Evolutionary conservation across 1,140 invertebrate species (phyloP).

Genomic region (fruit fly (Drosophila melanogaster)): Release_6_plus_ISO1_MT NT_033777.3:15927501-15928000

Average conservation of each 20-base stretch:
- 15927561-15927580: conserved; percentile 78
- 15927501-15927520: conserved; percentile 48
- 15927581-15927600: conserved; percentile 67
- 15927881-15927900: neutral
- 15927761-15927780: conserved; percentile 38
- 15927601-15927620: conserved; percentile 59
- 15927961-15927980: no score
- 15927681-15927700: conserved; percentile 32
- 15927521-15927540: conserved; percentile 73
- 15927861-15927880: conserved; percentile 12
- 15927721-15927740: conserved; percentile 29
- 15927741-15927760: conserved; percentile 41
- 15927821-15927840: conserved; percentile 28
- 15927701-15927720: conserved; percentile 62
- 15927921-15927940: conserved; percentile 1
- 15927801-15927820: conserved; percentile 63
- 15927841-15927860: conserved; percentile 33
- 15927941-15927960: neutral
- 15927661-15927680: conserved; percentile 33
- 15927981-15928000: neutral
- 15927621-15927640: conserved; percentile 51
- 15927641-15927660: conserved; percentile 26
- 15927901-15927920: neutral
- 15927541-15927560: conserved; percentile 80
- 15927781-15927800: conserved; percentile 48